Evolutionary conservation across 2,797 vertebrate species (phyloP).

Genomic region (Chiloscyllium punctatum): DNA sequence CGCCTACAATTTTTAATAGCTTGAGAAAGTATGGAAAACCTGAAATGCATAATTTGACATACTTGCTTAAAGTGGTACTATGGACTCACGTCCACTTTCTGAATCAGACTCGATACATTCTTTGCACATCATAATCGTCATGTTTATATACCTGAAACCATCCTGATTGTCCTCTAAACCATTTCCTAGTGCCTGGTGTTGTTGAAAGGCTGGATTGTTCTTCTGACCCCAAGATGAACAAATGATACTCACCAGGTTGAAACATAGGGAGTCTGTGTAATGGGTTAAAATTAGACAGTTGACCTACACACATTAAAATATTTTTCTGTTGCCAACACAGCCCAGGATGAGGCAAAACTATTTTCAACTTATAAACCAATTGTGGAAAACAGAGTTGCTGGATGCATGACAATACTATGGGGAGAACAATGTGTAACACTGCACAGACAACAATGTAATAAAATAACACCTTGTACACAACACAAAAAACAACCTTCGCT

Average conservation of each 20-base stretch:
- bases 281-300: background rate
- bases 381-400: background rate
- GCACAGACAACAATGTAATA: background rate
- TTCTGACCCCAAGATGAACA: background rate
- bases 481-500: background rate
- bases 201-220: background rate
- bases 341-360: background rate
- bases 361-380: background rate
- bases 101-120: background rate
- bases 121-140: background rate
- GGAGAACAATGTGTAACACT: background rate
- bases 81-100: background rate
- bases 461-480: background rate
- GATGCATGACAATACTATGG: background rate
- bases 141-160: background rate
- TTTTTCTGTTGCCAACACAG: background rate
- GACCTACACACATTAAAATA: background rate
- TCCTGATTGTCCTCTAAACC: background rate
- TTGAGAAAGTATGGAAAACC: background rate
- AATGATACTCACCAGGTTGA: background rate
- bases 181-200: background rate
- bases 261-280: background rate
- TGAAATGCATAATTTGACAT: background rate
- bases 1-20: background rate
- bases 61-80: background rate